Evolutionary conservation across 2,113 vertebrate species (phyloP), one percentile per base, ranked within the genome.

Genomic region (Carettochelys insculpta): DNA sequence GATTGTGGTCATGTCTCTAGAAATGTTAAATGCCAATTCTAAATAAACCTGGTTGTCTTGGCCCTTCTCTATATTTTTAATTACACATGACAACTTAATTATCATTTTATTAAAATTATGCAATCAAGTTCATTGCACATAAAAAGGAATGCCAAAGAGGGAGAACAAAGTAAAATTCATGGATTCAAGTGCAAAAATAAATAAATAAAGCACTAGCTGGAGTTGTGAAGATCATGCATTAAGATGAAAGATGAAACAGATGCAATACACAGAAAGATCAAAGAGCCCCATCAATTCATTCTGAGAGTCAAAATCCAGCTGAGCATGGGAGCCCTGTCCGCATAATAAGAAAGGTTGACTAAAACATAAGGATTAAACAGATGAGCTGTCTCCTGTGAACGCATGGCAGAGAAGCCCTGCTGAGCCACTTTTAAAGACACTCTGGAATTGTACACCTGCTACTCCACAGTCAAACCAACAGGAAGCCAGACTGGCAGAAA

Each of bases 311-410:
- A 97, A 98, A 98, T 97, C 98, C 98, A 98, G 97, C 98, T 98
- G 98, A 98, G 98, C 97, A 95, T 95, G 85, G 75, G 95, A 97
- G 95, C 96, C 86, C 97, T 88, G 97, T 96, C 96, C 95, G 97
- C 97, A 98, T 98, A 98, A 98, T 98, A 97, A 98, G 97, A 97
- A 98, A 98, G 97, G 97, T 96, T 98, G 98, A 97, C 97, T 98
- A 96, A 98, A 98, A 98, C 97, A 97, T 97, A 97, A 97, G 98
- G 98, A 98, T 98, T 98, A 98, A 98, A 98, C 97, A 98, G 98
- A 98, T 97, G 97, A 98, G 97, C 98, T 97, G 96, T 98, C 97
- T 98, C 98, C 97, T 97, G 96, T 82, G 89, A 97, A 97, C 97
- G 96, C 95, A 90, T 61, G 71, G 97, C 96, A 96, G 88, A 93